These are phyloP conservation scores for Hippopotamus amphibius DNA, from an alignment of 2,113 vertebrate species.

Conservation along the genomic window DNA sequence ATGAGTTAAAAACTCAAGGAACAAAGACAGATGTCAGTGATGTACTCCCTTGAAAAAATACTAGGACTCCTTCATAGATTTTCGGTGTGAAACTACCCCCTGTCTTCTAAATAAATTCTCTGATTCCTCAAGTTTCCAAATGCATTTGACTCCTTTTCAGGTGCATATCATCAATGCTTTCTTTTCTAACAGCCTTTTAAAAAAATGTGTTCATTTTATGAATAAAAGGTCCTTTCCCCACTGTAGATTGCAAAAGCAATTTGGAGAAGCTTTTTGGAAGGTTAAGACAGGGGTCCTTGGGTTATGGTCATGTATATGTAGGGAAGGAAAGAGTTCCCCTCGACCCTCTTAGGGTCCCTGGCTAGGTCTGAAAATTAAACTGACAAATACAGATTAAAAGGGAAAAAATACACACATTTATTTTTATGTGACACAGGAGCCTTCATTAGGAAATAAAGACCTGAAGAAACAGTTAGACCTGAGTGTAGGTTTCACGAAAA, in stretches of 20 bases:
- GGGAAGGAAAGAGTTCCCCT: not conserved
- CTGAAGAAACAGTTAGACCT: not conserved
- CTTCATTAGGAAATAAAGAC: not conserved
- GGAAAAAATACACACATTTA: not conserved
- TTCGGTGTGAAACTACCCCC: not conserved
- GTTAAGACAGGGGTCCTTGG: not conserved
- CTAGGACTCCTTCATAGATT: not conserved
- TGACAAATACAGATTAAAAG: not conserved
- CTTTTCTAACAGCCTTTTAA: not conserved
- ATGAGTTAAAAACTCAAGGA: not conserved
- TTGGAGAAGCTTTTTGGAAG: not conserved
- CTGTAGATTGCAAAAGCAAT: not conserved
- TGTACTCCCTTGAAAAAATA: slow-evolving; percentile 1
- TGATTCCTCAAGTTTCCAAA: not conserved
- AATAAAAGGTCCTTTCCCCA: not conserved
- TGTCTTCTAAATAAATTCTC: not conserved
- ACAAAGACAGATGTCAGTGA: not conserved
- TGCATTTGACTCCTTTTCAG: not conserved
- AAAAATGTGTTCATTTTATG: not conserved
- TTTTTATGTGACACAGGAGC: not conserved
- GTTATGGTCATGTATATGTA: not conserved
- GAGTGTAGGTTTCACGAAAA: not conserved
- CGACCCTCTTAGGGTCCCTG: not conserved
- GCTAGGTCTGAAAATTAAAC: not conserved
- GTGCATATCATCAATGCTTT: not conserved